Base-by-base conservation (phyloP, 2,113 vertebrate genomes). In the Etheostoma cragini region DNA sequence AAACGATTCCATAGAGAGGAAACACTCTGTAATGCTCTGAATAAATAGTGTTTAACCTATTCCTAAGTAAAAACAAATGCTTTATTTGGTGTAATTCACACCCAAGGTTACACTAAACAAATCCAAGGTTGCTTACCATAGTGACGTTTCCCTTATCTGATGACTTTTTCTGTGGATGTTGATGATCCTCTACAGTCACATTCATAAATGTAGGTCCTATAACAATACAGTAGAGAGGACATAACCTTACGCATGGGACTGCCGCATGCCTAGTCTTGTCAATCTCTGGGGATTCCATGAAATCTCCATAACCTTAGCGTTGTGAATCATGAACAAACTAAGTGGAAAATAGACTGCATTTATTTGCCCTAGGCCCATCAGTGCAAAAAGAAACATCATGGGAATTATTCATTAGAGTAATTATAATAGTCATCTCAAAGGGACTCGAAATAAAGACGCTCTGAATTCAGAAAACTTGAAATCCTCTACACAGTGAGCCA, bases 321-420 rank as follows among this genome's bases (percentile, higher is more conserved):
- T 70, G 26, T 22, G 24, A 69, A 60, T 52, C 62, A 22, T 46
- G 47, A 88, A 67, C 63, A 75, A 81, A 68, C 66, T 3, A 70
- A 54, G 57, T 56, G 56, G 73, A 82, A 86, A 74, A 71, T 53
- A 66, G 61, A 64, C 67, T 14, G n/a, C 46, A 16, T 70, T 72
- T 14, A 15, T 78, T 57, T 45, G 42, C 81, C 61, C 56, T 1
- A 0, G 64, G 67, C 72, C 38, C 45, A 72, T 80, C 53, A 16
- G 33, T 77, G 67, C 84, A 78, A 35, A 26, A 56, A 80, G 46
- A 72, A 81, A 75, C 54, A 72, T 65, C 38, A 4, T 76, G 74
- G 74, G 82, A 87, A 80, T 89, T 88, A 83, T 80, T 88, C 71
- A 84, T 85, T 54, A 72, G 80, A 42, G 62, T 89, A 86, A 89